These are phyloP conservation scores for Actias luna DNA, from an alignment of 2,888 invertebrate species.

Conservation along the genomic window DNA sequence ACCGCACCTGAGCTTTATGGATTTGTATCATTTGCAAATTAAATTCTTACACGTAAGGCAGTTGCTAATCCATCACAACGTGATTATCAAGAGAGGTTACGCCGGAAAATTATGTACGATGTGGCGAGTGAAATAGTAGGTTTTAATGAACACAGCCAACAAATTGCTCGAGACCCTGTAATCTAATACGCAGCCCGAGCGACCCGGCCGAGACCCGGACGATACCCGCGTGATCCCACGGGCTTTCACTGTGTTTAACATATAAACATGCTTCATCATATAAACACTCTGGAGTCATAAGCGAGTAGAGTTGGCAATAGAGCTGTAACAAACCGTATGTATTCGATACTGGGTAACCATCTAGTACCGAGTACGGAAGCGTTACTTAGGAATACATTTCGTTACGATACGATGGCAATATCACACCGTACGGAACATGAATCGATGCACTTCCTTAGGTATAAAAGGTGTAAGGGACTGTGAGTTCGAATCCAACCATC, in stretches of 20 bases:
- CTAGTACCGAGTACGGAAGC: no score
- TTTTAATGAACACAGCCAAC: constrained; percentile 8
- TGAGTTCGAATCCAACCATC: no score
- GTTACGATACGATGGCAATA: no score
- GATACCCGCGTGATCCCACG: background rate
- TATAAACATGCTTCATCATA: background rate
- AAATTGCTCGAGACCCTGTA: constrained; percentile 8
- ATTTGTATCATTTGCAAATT: background rate
- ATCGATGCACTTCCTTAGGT: no score
- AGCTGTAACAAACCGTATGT: no score
- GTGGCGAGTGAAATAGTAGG: background rate
- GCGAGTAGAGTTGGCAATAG: background rate
- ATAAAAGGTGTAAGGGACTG: no score
- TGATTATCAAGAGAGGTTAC: constrained; percentile 1
- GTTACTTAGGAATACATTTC: no score
- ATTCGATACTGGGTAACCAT: no score
- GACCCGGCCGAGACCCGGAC: background rate
- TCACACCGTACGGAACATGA: no score
- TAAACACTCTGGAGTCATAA: background rate
- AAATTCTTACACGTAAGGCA: background rate
- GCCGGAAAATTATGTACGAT: background rate
- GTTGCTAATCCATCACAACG: background rate
- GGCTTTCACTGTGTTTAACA: background rate
- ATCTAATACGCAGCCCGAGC: background rate
- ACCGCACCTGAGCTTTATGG: no score